Percentiles rank a stretch among this genome's conserved stretches.
These are phyloP conservation scores for Leptinotarsa tumamoca DNA, from an alignment of 2,888 invertebrate species.

Conservation along the genomic window DNA sequence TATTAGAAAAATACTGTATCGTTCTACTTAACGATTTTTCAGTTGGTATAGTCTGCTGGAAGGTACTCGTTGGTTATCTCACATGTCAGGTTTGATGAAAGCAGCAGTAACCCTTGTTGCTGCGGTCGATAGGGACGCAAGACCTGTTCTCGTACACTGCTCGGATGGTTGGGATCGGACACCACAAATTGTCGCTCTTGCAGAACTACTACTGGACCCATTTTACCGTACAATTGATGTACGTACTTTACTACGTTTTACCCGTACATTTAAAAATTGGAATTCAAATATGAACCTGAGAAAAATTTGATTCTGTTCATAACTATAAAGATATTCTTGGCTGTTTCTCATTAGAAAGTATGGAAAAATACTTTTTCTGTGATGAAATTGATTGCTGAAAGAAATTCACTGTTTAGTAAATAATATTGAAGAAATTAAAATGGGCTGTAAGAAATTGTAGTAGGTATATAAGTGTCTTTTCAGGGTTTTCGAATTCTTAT, in stretches of 20 bases:
- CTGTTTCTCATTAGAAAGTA: no score
- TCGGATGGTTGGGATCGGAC: conserved; percentile 99
- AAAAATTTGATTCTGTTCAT: no score
- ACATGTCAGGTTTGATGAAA: conserved; percentile 86
- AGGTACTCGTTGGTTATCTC: conserved; percentile 91
- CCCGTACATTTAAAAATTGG: no score
- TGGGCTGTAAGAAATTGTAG: no score
- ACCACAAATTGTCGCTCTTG: conserved; percentile 94
- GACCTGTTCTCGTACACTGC: conserved; percentile 96
- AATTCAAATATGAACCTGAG: no score
- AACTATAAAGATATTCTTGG: no score
- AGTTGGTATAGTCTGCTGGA: conserved; percentile 93
- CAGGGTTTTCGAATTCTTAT: conserved; percentile 94
- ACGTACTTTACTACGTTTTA: conserved; percentile 45
- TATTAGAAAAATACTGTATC: neutral
- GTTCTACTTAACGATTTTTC: conserved; percentile 50
- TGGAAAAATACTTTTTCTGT: no score
- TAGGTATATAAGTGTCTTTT: conserved; percentile 16
- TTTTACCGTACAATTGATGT: conserved; percentile 94
- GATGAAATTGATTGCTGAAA: no score
- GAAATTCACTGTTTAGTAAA: no score
- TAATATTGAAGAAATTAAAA: no score
- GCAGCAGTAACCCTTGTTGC: conserved; percentile 85
- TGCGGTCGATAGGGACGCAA: conserved; percentile 82
- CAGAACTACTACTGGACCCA: conserved; percentile 92